Evolutionary conservation across 2,113 vertebrate species (phyloP).

Genomic region (Gambusia affinis): DNA sequence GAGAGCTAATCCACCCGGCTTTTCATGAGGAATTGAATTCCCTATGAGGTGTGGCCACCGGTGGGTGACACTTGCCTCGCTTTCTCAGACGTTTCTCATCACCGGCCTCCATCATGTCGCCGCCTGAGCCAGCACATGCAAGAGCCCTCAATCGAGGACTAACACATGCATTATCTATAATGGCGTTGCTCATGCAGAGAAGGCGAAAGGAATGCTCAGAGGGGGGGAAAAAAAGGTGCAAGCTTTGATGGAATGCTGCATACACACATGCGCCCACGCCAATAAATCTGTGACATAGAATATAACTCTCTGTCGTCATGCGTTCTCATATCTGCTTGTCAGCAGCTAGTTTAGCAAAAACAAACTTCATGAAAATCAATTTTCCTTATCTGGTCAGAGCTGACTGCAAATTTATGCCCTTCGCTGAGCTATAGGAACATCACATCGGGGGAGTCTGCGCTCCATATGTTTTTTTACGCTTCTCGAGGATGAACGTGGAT

Average conservation of each 20-base stretch:
- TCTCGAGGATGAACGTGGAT: conserved; percentile 51
- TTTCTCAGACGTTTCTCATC: conserved; percentile 46
- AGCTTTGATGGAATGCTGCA: conserved; percentile 29
- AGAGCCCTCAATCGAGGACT: conserved; percentile 7
- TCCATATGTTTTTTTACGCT: conserved; percentile 25
- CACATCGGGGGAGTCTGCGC: conserved; percentile 18
- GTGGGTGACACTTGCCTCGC: conserved; percentile 30
- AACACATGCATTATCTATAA: conserved; percentile 45
- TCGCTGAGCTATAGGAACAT: conserved; percentile 19
- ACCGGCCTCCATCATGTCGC: conserved; percentile 34
- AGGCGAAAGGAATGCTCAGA: conserved; percentile 14
- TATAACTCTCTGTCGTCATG: neutral
- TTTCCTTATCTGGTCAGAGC: neutral
- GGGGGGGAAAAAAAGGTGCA: conserved; percentile 8
- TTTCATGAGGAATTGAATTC: conserved; percentile 65
- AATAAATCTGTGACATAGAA: conserved; percentile 11
- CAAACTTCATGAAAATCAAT: conserved; percentile 30
- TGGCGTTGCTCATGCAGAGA: conserved; percentile 28
- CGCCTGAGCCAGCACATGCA: conserved; percentile 22
- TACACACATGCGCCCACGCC: neutral
- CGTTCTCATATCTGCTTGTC: conserved; percentile 33
- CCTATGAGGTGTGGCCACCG: conserved; percentile 45
- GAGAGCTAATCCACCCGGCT: conserved; percentile 64
- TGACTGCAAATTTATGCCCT: conserved; percentile 35
- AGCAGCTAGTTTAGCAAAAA: conserved; percentile 13